Percentiles rank a stretch among this genome's conserved stretches.
Conservation (phyloP, 2,797 vertebrate genomes). For the Melanotaenia parkinsoni region DNA sequence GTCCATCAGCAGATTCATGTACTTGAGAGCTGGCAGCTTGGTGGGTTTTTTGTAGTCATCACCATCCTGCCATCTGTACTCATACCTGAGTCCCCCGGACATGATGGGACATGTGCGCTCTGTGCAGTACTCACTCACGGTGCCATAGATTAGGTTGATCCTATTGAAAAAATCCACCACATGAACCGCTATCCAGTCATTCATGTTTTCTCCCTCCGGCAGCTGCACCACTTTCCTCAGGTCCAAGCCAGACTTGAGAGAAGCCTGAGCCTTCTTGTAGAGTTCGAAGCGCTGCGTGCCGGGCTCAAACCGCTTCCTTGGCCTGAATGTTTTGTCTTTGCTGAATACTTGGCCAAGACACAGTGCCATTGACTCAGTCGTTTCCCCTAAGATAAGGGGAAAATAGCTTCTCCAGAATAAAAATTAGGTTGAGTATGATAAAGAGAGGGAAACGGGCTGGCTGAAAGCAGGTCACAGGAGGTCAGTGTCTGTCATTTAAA, state of each 20-base stretch:
- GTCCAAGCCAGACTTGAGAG: conserved; percentile 95
- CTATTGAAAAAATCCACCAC: conserved; percentile 99
- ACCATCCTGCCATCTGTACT: conserved; percentile 98
- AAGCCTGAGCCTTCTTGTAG: conserved; percentile 98
- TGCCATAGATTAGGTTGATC: conserved; percentile 99
- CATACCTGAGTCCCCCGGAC: conserved; percentile 95
- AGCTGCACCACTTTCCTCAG: conserved; percentile 95
- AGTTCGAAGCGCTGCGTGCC: conserved; percentile 98
- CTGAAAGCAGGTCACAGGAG: conserved; percentile 42
- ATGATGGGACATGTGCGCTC: conserved; percentile 95
- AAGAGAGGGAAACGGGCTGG: conserved; percentile 24
- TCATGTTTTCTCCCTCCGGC: conserved; percentile 91
- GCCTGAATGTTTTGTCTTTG: conserved; percentile 98
- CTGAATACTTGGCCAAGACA: conserved; percentile 98
- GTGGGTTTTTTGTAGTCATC: conserved; percentile 93
- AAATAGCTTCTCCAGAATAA: conserved; percentile 43
- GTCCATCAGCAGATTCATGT: conserved; percentile 98
- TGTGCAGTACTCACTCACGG: conserved; percentile 94
- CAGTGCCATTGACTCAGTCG: conserved; percentile 86
- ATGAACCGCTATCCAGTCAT: conserved; percentile 97
- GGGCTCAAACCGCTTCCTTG: conserved; percentile 93
- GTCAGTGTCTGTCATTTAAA: conserved; percentile 37
- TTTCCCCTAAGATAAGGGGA: conserved; percentile 57
- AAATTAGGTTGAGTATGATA: conserved; percentile 36
- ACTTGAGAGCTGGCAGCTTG: conserved; percentile 93